Evolutionary conservation across 2,113 vertebrate species (phyloP).

Genomic region (human): GRCh38 chr2:197183501-197184000

Average conservation of each 20-base stretch:
- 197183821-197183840: background rate
- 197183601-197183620: background rate
- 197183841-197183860: background rate
- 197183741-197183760: background rate
- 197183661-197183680: rapidly evolving
- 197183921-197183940: background rate
- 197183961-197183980: background rate
- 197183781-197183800: background rate
- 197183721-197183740: background rate
- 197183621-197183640: background rate
- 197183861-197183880: background rate
- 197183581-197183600: background rate
- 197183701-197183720: background rate
- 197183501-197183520: background rate
- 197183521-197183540: background rate
- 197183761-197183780: background rate
- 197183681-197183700: background rate
- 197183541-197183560: background rate
- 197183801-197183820: background rate
- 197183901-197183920: background rate
- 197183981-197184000: background rate
- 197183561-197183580: background rate
- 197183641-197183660: too few relatives aligned
- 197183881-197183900: background rate
- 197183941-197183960: background rate